Evolutionary conservation across 2,113 vertebrate genomes (phyloP), one percentile per base, ranked within the genome.

Genomic region (Percina caprodes): DNA sequence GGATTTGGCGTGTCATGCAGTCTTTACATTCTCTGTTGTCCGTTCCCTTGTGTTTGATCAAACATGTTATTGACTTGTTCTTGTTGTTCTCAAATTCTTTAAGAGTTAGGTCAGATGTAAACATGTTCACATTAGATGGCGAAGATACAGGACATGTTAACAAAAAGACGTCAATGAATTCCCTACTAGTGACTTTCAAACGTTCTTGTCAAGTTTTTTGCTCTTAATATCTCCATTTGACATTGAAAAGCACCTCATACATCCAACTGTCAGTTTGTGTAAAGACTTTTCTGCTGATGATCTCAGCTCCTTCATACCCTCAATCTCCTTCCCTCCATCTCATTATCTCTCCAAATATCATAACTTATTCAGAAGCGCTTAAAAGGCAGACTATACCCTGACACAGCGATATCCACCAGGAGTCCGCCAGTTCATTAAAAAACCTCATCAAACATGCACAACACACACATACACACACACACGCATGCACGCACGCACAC

Each of bases 321-420:
- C 93, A 95, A 97, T 96, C 89, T 96, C 96, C 90, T 97, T 95
- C 94, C 96, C 82, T 97, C 97, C 93, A 96, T 97, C 4, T 99
- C 92, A 93, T 94, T 94, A 94, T 93, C 90, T 92, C 86, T 92
- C 84, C 92, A 94, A 93, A 94, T 93, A 94, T 92, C 90, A 94
- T 94, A 90, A 93, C 85, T 94, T 92, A 94, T 94, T 94, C 92
- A 94, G 85, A 90, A 74, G 88, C 89, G 83, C 85, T 93, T 93
- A 92, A 93, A 93, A 94, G 84, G 86, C 90, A 86, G 89, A 89
- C 86, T 81, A 87, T 87, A 87, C 75, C 89, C 92, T 92, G 92
- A 94, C 90, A 73, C 93, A 92, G 93, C 93, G 82, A 91, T 88
- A 92, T 92, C 74, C 87, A 83, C 58, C 89, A 73, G 60, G 69